phyloP scores from a whole-genome alignment of 2,797 vertebrate genomes.

The Knipowitschia caucasica region DNA sequence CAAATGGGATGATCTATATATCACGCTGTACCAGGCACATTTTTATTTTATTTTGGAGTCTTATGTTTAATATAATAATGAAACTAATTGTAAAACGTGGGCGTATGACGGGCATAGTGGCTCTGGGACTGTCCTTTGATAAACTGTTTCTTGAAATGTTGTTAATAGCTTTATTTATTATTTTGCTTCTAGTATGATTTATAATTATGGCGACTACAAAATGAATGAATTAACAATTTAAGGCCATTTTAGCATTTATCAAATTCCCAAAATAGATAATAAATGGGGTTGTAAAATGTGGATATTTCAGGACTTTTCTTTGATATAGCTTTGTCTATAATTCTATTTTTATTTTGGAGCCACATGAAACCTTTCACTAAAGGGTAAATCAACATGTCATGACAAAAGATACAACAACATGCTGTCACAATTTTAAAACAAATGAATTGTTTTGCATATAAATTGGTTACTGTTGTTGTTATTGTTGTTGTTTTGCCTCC shows the following conservation, averaged over 20 bases:
- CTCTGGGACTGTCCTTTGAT: conserved; percentile 36
- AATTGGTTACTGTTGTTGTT: not conserved
- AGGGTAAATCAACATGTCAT: too few relatives aligned
- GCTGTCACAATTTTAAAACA: not conserved
- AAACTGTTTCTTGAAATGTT: conserved; percentile 42
- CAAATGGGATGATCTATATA: conserved; percentile 57
- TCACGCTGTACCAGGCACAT: conserved; percentile 42
- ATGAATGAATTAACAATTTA: not conserved
- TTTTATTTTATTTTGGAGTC: conserved; percentile 58
- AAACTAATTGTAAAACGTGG: conserved; percentile 43
- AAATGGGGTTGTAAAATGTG: too few relatives aligned
- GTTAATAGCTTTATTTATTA: conserved; percentile 42
- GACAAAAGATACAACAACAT: too few relatives aligned
- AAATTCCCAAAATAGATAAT: not conserved
- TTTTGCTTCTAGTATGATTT: conserved; percentile 35
- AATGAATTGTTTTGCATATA: not conserved
- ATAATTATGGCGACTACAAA: not conserved
- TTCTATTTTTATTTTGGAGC: too few relatives aligned
- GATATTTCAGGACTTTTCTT: too few relatives aligned
- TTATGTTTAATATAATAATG: conserved; percentile 61
- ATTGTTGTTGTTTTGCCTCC: too few relatives aligned
- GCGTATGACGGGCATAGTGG: conserved; percentile 38
- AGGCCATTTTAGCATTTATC: not conserved
- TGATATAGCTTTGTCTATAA: too few relatives aligned
- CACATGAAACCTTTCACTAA: too few relatives aligned